Base-by-base conservation (phyloP, 2,888 invertebrate species). In the Eupsilia transversa region DNA sequence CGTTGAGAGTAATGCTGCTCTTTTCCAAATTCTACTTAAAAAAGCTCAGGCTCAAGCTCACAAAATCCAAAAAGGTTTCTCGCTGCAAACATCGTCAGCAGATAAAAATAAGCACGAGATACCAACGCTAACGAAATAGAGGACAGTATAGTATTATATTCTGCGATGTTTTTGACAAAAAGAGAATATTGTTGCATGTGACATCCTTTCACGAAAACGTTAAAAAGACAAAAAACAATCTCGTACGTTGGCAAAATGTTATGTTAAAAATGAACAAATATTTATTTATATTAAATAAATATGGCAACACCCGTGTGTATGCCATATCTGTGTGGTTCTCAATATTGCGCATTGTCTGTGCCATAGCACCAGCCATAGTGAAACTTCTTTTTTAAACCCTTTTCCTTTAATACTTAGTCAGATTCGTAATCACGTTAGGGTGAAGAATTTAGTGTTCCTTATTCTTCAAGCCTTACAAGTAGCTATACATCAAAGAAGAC, bases 251-350 rank as follows among this genome's bases (percentile, higher is more conserved):
- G 64, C 38, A 43, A 85, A 82, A 41, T 70, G 82, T 57, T 67
- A 65, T 76, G n/a, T 67, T 46, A 70, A 84, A 84, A 80, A 71
- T 72, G 43, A 64, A 70, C 71, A 84, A 84, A 77, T 71, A 82
- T 72, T 77, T 64, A 52, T 67, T 56, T 17, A 59, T 20, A 60
- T 68, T 41, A 38, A 70, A 72, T 65, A n/a, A 38, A 73, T 33
- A 80, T 71, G 23, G 61, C 56, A 75, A 70, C 63, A 59, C 38
- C n/a, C 63, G 30, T 33, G 27, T 63, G 38, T 6, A 71, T 33
- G 12, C 20, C 43, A 23, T 54, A 17, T 35, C 5, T 6, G n/a
- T 23, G 27, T 12, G 64, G 54, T 38, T 80, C 74, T 60, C 80
- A 80, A 83, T 1, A n/a, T 35, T 35, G 20, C 5, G 14, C 14